Evolutionary conservation across 2,797 vertebrate species (phyloP).

Genomic region (Chromis chromis): DNA sequence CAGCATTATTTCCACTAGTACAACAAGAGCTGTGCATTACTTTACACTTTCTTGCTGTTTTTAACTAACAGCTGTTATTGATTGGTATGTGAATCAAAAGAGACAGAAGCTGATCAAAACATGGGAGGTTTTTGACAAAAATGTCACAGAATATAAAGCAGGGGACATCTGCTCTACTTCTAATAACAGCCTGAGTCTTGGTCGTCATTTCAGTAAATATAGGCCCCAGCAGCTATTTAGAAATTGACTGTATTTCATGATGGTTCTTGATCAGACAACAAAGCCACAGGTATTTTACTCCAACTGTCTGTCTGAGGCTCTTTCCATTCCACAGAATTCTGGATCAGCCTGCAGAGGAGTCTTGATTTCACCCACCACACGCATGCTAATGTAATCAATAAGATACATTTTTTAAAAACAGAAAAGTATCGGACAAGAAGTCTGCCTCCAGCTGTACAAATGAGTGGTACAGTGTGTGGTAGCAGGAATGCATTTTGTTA

Average conservation of each 20-base stretch:
- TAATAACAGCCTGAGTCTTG: slow-evolving; percentile 5
- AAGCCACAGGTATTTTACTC: slow-evolving; percentile 72
- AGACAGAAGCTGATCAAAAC: slow-evolving; percentile 4
- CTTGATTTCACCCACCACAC: slow-evolving; percentile 48
- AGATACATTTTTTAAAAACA: slow-evolving; percentile 49
- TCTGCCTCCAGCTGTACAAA: slow-evolving; percentile 55
- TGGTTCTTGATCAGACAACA: slow-evolving; percentile 72
- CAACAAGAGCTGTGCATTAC: not conserved
- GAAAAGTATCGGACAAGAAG: slow-evolving; percentile 41
- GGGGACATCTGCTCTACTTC: slow-evolving; percentile 8
- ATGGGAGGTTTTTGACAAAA: slow-evolving; percentile 3
- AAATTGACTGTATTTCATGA: slow-evolving; percentile 50
- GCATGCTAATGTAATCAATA: slow-evolving; percentile 71
- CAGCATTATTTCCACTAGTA: not conserved
- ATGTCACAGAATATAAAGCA: not conserved
- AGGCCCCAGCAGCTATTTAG: not conserved
- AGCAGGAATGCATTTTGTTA: slow-evolving; percentile 38
- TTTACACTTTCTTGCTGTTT: not conserved
- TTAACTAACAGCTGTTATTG: not conserved
- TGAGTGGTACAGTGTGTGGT: slow-evolving; percentile 2
- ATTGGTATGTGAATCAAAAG: not conserved
- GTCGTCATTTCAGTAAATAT: slow-evolving; percentile 10
- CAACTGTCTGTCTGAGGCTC: slow-evolving; percentile 64
- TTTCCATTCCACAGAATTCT: slow-evolving; percentile 48
- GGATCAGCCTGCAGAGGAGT: slow-evolving; percentile 53